A percentile compares a stretch with the other conserved stretches of the same genome.
Conservation (phyloP, 2,888 invertebrate species). For the Rhopalosiphum nymphaeae region DNA sequence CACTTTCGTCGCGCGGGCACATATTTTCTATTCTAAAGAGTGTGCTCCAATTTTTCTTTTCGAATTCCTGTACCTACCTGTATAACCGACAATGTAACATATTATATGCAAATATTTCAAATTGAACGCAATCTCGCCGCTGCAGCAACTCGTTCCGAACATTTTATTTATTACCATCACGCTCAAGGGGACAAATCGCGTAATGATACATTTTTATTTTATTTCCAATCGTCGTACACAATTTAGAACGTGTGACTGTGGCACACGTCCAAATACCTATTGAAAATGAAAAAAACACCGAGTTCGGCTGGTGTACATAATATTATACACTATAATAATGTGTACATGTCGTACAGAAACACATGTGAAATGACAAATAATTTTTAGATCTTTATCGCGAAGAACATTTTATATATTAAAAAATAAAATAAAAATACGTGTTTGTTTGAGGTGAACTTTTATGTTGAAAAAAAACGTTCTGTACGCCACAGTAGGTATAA, state of each 20-base stretch:
- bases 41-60: constrained; percentile 35
- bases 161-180: not conserved
- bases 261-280: constrained; percentile 20
- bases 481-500: not conserved
- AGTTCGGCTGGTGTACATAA: not conserved
- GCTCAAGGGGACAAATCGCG: constrained; percentile 39
- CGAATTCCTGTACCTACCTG: not conserved
- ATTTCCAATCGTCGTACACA: not conserved
- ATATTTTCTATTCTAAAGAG: constrained; percentile 12
- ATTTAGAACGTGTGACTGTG: constrained; percentile 32
- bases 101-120: constrained; percentile 44
- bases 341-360: not conserved
- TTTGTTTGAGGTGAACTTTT: not conserved
- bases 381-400: not conserved
- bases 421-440: constrained; percentile 7
- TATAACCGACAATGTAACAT: constrained; percentile 12
- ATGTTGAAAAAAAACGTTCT: not conserved
- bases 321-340: constrained; percentile 11
- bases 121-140: constrained; percentile 20
- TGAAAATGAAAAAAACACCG: constrained; percentile 2
- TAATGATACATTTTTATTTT: constrained; percentile 21
- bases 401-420: not conserved
- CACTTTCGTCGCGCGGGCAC: not conserved
- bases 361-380: constrained; percentile 11
- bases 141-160: constrained; percentile 17